Evolutionary conservation across 2,797 vertebrate genomes (phyloP).

Genomic region (Astyanax mexicanus): DNA sequence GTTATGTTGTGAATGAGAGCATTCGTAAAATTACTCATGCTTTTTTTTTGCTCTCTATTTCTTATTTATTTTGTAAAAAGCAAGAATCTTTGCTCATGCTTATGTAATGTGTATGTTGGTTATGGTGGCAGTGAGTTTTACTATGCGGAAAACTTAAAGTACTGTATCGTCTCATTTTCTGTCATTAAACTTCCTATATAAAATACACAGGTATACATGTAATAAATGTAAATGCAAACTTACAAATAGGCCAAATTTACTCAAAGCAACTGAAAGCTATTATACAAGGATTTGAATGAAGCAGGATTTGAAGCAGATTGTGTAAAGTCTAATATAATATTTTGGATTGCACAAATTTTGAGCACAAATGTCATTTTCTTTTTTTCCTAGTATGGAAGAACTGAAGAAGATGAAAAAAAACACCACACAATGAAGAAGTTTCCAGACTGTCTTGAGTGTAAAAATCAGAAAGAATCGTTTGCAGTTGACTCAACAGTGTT

Average conservation of each 20-base stretch:
- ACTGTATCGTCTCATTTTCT: no score
- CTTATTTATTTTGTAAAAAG: not conserved
- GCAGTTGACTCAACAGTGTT: not conserved
- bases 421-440: not conserved
- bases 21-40: no score
- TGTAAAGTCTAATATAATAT: not conserved
- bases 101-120: not conserved
- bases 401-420: not conserved
- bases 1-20: no score
- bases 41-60: not conserved
- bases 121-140: not conserved
- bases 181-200: constrained; percentile 9
- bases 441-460: not conserved
- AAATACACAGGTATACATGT: not conserved
- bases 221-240: not conserved
- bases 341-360: not conserved
- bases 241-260: not conserved
- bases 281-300: no score
- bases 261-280: no score
- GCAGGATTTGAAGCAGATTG: no score
- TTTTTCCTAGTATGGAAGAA: constrained; percentile 26
- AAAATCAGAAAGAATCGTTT: constrained; percentile 1
- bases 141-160: no score
- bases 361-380: not conserved
- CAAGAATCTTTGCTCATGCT: not conserved